Conservation (phyloP, 2,888 invertebrate genomes). For the Drosophila dives region DNA sequence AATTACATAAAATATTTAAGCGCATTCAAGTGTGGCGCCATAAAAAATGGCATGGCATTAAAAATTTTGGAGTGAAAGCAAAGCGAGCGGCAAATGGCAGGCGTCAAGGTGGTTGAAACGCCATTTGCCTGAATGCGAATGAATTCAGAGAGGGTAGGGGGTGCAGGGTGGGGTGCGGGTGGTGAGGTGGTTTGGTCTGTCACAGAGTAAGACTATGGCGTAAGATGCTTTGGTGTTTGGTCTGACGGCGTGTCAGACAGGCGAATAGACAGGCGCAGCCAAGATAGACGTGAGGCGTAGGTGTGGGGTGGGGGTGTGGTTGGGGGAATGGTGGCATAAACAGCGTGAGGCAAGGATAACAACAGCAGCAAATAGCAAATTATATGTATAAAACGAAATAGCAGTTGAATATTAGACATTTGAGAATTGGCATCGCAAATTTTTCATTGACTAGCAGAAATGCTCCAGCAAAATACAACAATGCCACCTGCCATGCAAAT, state of each 20-base stretch:
- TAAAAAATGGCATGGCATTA: constrained; percentile 78
- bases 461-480: constrained; percentile 9
- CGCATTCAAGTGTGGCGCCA: constrained; percentile 78
- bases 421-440: constrained; percentile 78
- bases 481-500: constrained; percentile 65
- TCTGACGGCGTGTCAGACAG: constrained; percentile 63
- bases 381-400: constrained; percentile 65
- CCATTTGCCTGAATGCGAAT: constrained; percentile 35
- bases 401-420: constrained; percentile 77
- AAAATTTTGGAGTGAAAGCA: constrained; percentile 74
- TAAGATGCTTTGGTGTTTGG: constrained; percentile 31
- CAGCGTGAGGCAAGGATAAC: constrained; percentile 46
- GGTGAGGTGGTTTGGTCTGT: background rate
- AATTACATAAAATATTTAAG: constrained; percentile 81
- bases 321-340: constrained; percentile 30
- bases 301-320: background rate
- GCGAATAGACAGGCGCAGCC: constrained; percentile 60
- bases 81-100: constrained; percentile 74
- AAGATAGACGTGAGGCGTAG: background rate
- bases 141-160: background rate
- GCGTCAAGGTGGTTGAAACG: constrained; percentile 62
- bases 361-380: constrained; percentile 46
- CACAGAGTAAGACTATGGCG: constrained; percentile 10
- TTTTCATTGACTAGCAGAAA: constrained; percentile 72
- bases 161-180: background rate